Percentiles rank a stretch among this genome's conserved stretches.
These are phyloP conservation scores for Scaptomyza pallida DNA, from an alignment of 1,140 invertebrate genomes.

Conservation along the genomic window DNA sequence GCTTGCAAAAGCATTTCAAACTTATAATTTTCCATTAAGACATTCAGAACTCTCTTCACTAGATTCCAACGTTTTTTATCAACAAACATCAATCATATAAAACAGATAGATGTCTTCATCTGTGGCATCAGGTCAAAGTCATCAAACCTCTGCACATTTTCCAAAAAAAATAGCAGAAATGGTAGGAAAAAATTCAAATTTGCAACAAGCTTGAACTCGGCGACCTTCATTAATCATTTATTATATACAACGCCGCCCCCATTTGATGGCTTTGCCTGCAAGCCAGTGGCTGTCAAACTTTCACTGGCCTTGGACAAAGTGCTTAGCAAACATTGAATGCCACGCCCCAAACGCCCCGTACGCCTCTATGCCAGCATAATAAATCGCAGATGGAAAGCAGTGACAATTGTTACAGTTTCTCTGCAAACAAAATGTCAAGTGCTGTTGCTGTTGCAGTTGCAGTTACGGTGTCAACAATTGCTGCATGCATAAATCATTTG, in stretches of 20 bases:
- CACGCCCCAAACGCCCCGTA: constrained; percentile 4
- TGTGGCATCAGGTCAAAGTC: constrained; percentile 49
- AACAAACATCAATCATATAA: constrained; percentile 42
- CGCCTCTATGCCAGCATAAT: constrained; percentile 22
- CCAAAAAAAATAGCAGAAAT: background rate
- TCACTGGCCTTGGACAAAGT: constrained; percentile 42
- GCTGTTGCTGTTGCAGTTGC: constrained; percentile 32
- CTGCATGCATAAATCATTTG: constrained; percentile 60
- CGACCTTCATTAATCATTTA: constrained; percentile 47
- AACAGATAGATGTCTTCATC: constrained; percentile 19
- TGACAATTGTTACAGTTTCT: constrained; percentile 53
- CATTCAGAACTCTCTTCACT: background rate
- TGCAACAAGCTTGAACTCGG: constrained; percentile 16
- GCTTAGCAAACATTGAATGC: constrained; percentile 28
- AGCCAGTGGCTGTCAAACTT: constrained; percentile 47
- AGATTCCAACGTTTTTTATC: constrained; percentile 10
- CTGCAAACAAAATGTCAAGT: constrained; percentile 54
- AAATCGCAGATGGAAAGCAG: constrained; percentile 19
- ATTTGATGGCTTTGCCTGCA: too few species aligned
- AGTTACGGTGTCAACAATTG: constrained; percentile 23
- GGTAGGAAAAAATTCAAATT: background rate
- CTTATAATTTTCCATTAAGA: background rate
- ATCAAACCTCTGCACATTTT: constrained; percentile 44
- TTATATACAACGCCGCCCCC: constrained; percentile 20
- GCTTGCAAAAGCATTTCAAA: background rate